phyloP scores from a whole-genome alignment of 2,797 vertebrate species.

The Acipenser oxyrinchus region DNA sequence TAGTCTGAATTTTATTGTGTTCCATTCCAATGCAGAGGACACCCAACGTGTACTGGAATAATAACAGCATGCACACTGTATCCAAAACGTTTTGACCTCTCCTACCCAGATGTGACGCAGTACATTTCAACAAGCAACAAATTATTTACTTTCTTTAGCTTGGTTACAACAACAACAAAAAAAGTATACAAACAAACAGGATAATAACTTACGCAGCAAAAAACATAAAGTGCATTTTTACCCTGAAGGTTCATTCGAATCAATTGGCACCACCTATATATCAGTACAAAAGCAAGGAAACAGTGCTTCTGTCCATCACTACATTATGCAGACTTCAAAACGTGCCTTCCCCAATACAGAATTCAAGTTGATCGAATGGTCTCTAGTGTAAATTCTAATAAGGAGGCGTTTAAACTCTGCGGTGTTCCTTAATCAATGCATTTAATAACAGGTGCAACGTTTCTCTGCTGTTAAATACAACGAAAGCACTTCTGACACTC shows the following conservation, averaged over 20 bases:
- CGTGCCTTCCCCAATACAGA: too few species aligned
- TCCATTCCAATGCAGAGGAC: too few species aligned
- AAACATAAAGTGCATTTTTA: constrained; percentile 40
- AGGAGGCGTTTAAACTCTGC: neutral
- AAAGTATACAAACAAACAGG: constrained; percentile 11
- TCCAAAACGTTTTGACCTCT: too few species aligned
- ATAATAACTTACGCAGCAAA: constrained; percentile 25
- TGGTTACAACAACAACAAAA: constrained; percentile 8
- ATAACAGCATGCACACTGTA: too few species aligned
- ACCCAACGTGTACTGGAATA: too few species aligned
- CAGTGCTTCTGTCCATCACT: neutral
- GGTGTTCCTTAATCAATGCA: neutral
- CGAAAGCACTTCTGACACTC: neutral
- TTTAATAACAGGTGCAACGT: neutral
- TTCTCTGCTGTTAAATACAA: neutral
- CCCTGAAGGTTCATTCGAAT: constrained; percentile 26
- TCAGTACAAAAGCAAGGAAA: constrained; percentile 13
- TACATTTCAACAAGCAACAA: constrained; percentile 12
- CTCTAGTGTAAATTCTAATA: too few species aligned
- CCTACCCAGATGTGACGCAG: too few species aligned
- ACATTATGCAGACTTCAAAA: neutral
- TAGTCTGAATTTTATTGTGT: too few species aligned
- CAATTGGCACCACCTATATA: constrained; percentile 27
- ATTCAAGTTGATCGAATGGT: too few species aligned
- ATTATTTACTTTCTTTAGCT: constrained; percentile 10